These are phyloP conservation scores for Pelmatolapia mariae DNA, from an alignment of 2,113 vertebrate genomes.

Conservation along the genomic window DNA sequence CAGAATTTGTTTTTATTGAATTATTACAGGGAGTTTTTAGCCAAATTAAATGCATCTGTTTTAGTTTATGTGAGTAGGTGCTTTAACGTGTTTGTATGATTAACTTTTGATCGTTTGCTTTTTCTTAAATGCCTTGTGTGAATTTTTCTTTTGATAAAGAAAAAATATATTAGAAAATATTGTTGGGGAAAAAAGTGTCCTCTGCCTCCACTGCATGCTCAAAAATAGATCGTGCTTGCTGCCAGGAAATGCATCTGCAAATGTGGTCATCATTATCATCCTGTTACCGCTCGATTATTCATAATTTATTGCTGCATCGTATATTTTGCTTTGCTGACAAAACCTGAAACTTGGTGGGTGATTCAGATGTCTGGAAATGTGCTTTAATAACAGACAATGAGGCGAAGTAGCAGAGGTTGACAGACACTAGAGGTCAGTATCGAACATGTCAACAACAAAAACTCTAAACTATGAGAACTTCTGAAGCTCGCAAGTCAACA, in stretches of 20 bases:
- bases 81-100: background rate
- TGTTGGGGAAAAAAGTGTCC: background rate
- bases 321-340: background rate
- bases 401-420: background rate
- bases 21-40: background rate
- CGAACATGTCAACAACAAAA: background rate
- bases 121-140: background rate
- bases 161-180: background rate
- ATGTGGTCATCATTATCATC: background rate
- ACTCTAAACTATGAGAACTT: background rate
- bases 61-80: background rate
- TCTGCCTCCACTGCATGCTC: background rate
- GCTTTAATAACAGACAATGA: background rate
- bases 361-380: slow-evolving; percentile 34
- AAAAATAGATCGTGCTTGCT: background rate
- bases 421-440: slow-evolving; percentile 50
- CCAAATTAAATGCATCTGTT: background rate
- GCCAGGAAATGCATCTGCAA: slow-evolving; percentile 10
- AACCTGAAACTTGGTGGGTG: background rate
- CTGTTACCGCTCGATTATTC: background rate
- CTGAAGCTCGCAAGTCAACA: background rate
- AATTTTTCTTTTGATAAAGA: background rate
- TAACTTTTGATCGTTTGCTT: background rate
- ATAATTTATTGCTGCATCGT: background rate
- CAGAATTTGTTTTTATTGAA: background rate